phyloP scores from a whole-genome alignment of 2,888 invertebrate species.

The Carabus problematicus region DNA sequence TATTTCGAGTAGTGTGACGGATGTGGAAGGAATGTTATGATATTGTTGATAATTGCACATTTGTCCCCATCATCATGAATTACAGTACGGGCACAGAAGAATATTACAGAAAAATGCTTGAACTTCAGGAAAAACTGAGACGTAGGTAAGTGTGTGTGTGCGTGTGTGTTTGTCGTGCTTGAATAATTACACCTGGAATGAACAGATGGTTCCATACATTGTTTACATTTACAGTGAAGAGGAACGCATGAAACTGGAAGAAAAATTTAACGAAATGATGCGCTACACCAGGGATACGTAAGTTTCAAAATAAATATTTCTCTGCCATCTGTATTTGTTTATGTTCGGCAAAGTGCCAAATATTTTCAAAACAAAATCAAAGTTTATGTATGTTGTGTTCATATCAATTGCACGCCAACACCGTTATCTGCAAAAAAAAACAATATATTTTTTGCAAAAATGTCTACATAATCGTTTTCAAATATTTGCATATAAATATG shows the following conservation, averaged over 20 bases:
- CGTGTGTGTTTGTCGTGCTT: constrained; percentile 47
- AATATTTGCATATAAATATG: too few species aligned
- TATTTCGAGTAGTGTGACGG: not conserved
- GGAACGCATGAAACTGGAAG: constrained; percentile 63
- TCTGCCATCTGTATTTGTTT: not conserved
- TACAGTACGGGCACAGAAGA: constrained; percentile 51
- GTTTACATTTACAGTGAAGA: constrained; percentile 59
- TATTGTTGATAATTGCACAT: too few species aligned
- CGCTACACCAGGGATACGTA: constrained; percentile 63
- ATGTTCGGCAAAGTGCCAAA: not conserved
- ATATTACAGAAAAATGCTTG: constrained; percentile 57
- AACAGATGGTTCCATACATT: constrained; percentile 12
- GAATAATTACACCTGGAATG: constrained; percentile 7
- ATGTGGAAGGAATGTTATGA: constrained; percentile 6
- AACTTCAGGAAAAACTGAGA: constrained; percentile 57
- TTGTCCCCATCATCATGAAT: constrained; percentile 14
- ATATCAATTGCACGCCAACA: too few species aligned
- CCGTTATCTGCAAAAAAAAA: too few species aligned
- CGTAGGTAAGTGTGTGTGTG: constrained; percentile 54
- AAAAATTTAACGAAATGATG: constrained; percentile 63
- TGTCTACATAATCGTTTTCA: too few species aligned
- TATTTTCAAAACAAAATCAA: not conserved
- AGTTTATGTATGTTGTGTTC: not conserved
- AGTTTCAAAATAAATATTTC: constrained; percentile 48
- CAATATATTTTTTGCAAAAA: too few species aligned